These are phyloP conservation scores for Timema cristinae DNA, from an alignment of 2,888 invertebrate genomes.

Conservation along the genomic window DNA sequence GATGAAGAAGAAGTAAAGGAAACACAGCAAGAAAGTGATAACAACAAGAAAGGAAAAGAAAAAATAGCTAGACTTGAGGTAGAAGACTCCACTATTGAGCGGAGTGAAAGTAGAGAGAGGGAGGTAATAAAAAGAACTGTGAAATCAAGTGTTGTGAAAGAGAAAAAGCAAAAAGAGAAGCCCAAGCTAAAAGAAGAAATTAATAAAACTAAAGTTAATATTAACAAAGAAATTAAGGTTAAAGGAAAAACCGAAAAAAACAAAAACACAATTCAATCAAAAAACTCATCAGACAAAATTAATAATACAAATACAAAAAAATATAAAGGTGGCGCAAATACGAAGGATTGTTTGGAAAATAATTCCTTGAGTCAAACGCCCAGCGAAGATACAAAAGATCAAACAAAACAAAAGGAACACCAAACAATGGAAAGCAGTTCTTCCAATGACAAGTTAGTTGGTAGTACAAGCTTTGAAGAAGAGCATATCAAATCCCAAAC, in stretches of 20 bases:
- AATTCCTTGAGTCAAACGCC: neutral
- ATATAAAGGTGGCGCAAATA: conserved; percentile 1
- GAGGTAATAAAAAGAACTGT: conserved; percentile 15
- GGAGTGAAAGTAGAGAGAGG: conserved; percentile 8
- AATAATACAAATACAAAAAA: neutral
- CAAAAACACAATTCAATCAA: conserved; percentile 11
- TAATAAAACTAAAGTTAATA: neutral
- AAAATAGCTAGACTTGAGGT: conserved; percentile 10
- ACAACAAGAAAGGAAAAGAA: neutral
- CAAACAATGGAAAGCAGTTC: too few relatives aligned
- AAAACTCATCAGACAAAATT: neutral
- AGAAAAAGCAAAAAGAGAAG: conserved; percentile 16
- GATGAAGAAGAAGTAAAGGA: conserved; percentile 21
- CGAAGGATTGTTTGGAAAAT: neutral
- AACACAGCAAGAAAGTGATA: conserved; percentile 15
- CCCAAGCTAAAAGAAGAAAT: neutral
- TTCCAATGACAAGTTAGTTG: too few relatives aligned
- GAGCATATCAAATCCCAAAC: neutral
- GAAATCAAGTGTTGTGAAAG: neutral
- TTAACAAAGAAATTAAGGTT: too few relatives aligned
- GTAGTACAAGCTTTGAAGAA: too few relatives aligned
- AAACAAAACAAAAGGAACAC: neutral
- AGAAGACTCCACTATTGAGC: conserved; percentile 15
- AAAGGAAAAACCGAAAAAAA: neutral
- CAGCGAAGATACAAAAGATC: neutral